Evolutionary conservation across 2,797 vertebrate species (phyloP), one percentile per base, ranked within the genome.

Genomic region (Sebastes matsubarae): DNA sequence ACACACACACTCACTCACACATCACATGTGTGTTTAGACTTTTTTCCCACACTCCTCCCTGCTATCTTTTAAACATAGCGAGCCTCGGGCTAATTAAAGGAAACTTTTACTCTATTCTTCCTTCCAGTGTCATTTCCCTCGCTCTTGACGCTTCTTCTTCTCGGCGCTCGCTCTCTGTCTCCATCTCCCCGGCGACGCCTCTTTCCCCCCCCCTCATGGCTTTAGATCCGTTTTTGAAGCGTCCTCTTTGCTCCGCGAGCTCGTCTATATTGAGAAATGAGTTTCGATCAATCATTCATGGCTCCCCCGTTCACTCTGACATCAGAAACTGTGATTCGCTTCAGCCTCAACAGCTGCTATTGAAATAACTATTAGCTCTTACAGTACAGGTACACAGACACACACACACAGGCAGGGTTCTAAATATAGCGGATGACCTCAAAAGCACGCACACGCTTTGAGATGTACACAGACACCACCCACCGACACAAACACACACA

Each of bases 201-300:
- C 63, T 36, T 13, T 54, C 5, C 7, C 30, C 64, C 50, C 46
- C 46, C 77, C 90, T 85, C 80, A 27, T 29, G 77, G 69, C 66
- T 81, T 83, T 16, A 68, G 72, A 82, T 68, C 8, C 36, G 77
- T 72, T 71, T 81, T 77, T 84, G 75, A 88, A 77, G 79, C 70
- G 68, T 77, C 69, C 69, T 86, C 80, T 87, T 83, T 79, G 81
- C 80, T 85, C 80, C 2, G 14, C 0, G 60, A 77, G 68, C 82
- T 77, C 68, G 61, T 82, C 85, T 67, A 32, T 70, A 83, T 87
- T 22, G 66, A 75, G 84, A 84, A 87, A 85, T 71, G 78, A 82
- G 87, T 67, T 0, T 29, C 75, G 59, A 92, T 94, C 93, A 89
- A 92, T 92, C 89, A 89, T 93, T 90, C 89, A 92, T 92, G 82